phyloP scores from a whole-genome alignment of 2,797 vertebrate species.

The Megalops cyprinoides region DNA sequence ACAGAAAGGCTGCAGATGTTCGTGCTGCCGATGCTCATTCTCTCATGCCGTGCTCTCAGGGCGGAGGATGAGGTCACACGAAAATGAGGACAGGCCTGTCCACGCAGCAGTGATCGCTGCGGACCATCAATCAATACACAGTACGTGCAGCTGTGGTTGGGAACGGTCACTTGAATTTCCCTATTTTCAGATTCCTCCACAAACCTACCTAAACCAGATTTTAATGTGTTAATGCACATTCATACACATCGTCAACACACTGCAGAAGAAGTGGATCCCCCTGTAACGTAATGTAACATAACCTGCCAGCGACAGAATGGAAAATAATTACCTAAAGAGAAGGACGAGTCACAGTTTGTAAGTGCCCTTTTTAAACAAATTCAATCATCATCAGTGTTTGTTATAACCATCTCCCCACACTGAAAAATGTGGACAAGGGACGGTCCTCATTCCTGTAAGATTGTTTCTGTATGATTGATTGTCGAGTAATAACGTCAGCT shows the following conservation, averaged over 20 bases:
- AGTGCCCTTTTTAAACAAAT: constrained; percentile 24
- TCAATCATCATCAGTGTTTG: constrained; percentile 12
- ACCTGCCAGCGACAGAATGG: not conserved
- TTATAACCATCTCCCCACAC: constrained; percentile 3
- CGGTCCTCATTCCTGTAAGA: not conserved
- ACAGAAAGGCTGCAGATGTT: not conserved
- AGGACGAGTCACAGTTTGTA: constrained; percentile 17
- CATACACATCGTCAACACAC: constrained; percentile 24
- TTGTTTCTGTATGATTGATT: constrained; percentile 26
- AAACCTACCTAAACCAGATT: constrained; percentile 23
- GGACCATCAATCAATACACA: not conserved
- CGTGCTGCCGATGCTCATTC: not conserved
- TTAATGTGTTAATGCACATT: constrained; percentile 30
- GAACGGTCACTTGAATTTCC: not conserved
- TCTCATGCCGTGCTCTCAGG: not conserved
- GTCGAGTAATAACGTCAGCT: constrained; percentile 30
- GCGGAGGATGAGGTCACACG: not conserved
- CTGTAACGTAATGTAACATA: constrained; percentile 5
- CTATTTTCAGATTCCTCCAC: not conserved
- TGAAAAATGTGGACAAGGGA: not conserved
- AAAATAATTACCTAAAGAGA: not conserved
- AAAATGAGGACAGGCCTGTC: no score
- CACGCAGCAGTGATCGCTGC: not conserved
- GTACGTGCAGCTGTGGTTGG: not conserved
- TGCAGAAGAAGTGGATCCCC: no score